Conservation (phyloP, 2,113 vertebrate species). For the Spizaetus ornatus region DNA sequence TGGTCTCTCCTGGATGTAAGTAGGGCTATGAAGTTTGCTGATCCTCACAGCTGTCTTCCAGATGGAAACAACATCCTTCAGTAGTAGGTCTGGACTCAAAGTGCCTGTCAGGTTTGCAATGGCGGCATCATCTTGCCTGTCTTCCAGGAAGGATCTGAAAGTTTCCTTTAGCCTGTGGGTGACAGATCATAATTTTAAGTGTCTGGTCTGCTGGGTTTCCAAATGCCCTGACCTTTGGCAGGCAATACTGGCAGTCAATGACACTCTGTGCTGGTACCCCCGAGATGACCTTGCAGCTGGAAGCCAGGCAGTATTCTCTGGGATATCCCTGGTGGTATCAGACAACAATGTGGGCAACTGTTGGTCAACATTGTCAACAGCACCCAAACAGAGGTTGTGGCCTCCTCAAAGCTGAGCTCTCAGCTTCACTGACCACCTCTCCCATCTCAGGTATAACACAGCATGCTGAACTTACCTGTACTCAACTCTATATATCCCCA, state of each 20-base stretch:
- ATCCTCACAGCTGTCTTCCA: background rate
- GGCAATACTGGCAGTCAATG: background rate
- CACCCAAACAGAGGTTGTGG: background rate
- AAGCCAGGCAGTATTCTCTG: background rate
- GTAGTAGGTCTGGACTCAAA: background rate
- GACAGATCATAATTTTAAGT: background rate
- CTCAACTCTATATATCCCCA: background rate
- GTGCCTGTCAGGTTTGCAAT: background rate
- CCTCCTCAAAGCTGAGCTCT: background rate
- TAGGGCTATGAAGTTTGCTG: background rate
- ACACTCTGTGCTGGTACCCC: background rate
- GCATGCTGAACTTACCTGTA: background rate
- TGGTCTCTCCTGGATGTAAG: background rate
- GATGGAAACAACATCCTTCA: background rate
- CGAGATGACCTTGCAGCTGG: background rate
- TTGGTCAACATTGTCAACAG: background rate
- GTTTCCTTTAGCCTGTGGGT: background rate
- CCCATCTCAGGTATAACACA: background rate
- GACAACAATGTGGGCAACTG: background rate
- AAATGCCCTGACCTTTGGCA: background rate
- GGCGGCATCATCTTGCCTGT: background rate
- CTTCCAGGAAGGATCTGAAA: background rate
- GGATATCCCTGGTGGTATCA: background rate
- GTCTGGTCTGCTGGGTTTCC: background rate
- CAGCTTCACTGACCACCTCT: background rate